phyloP scores from a whole-genome alignment of 2,797 vertebrate genomes.

The Silurus aristotelis region DNA sequence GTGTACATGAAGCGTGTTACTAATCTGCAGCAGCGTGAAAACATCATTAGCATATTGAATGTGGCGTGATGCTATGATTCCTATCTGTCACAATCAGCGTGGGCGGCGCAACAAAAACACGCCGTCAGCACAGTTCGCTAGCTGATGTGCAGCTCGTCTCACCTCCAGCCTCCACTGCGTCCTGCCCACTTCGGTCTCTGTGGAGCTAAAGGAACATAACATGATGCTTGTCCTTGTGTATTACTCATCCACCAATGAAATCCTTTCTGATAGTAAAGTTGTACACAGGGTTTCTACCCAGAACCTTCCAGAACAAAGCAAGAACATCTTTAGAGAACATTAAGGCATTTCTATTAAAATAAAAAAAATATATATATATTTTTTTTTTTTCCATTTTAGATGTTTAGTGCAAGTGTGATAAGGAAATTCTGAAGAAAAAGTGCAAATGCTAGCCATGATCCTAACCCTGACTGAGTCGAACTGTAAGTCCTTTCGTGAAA shows the following conservation, averaged over 20 bases:
- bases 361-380: too few species aligned
- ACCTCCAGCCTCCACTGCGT: neutral
- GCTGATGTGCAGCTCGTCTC: neutral
- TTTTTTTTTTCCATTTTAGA: too few species aligned
- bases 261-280: neutral
- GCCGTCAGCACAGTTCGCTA: neutral
- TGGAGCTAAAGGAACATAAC: neutral
- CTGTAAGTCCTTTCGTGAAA: too few species aligned
- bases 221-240: neutral
- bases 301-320: neutral
- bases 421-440: too few species aligned
- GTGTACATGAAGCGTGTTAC: neutral
- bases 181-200: neutral
- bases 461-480: too few species aligned
- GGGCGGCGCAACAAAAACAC: neutral
- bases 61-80: slow-evolving; percentile 7
- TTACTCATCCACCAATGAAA: neutral
- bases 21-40: slow-evolving; percentile 4
- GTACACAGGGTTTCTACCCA: neutral
- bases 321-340: too few species aligned
- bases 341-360: too few species aligned
- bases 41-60: slow-evolving; percentile 37
- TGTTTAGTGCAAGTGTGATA: too few species aligned
- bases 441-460: too few species aligned
- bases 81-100: slow-evolving; percentile 24